A percentile compares a stretch with the other conserved stretches of the same genome.
These are phyloP conservation scores for Dryas iulia DNA, from an alignment of 1,140 invertebrate species.

Conservation along the genomic window DNA sequence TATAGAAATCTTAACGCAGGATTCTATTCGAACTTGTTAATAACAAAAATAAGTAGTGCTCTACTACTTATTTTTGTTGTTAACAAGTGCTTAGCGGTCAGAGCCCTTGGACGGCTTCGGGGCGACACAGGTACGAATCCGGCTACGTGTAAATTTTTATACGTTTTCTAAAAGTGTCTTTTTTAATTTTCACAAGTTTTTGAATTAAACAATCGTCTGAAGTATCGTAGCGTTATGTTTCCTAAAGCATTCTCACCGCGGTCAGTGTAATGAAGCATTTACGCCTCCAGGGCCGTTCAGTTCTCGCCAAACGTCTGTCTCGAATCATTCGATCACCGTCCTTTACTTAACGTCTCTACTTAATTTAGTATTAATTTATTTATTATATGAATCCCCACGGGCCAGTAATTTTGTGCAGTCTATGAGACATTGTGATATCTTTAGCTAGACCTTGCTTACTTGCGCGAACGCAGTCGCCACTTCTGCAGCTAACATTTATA, in stretches of 20 bases:
- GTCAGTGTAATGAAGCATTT: conserved; percentile 76
- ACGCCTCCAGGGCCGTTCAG: conserved; percentile 60
- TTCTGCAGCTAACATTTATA: conserved; percentile 33
- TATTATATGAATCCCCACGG: conserved; percentile 65
- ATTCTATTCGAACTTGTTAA: too few relatives aligned
- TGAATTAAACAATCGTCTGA: not conserved
- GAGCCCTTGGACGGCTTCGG: too few relatives aligned
- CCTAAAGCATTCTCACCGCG: conserved; percentile 59
- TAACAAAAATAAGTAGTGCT: too few relatives aligned
- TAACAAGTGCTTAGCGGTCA: too few relatives aligned
- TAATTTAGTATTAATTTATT: conserved; percentile 77
- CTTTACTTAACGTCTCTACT: conserved; percentile 75
- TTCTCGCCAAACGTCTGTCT: conserved; percentile 60
- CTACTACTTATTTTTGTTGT: too few relatives aligned
- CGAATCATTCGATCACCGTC: conserved; percentile 66
- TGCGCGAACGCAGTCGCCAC: conserved; percentile 24
- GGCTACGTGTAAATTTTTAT: too few relatives aligned
- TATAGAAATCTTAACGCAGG: too few relatives aligned
- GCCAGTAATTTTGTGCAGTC: conserved; percentile 72
- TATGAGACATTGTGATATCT: conserved; percentile 78
- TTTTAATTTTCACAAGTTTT: too few relatives aligned
- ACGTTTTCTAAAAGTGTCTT: too few relatives aligned
- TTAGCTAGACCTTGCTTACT: conserved; percentile 60
- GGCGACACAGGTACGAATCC: too few relatives aligned
- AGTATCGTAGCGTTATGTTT: conserved; percentile 58